Percentiles rank a stretch among this genome's conserved stretches.
Evolutionary conservation across 2,113 vertebrate species (phyloP).

Genomic region (Geococcyx californianus): DNA sequence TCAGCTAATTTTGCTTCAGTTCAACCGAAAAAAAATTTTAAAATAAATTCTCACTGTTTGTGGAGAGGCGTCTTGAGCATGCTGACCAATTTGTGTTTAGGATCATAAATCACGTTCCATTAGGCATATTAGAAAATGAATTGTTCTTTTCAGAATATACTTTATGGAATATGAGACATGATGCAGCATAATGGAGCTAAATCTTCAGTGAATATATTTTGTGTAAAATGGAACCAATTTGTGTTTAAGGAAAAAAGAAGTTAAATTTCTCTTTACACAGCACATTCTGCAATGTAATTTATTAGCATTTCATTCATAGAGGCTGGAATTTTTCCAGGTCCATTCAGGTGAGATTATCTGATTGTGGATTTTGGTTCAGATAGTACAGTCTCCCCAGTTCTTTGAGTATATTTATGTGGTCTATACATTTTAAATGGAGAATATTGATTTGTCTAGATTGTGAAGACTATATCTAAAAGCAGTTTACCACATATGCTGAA

Average conservation of each 20-base stretch:
- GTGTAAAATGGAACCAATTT: not conserved
- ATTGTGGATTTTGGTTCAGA: conserved; percentile 27
- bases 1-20: not conserved
- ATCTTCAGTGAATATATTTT: not conserved
- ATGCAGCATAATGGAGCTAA: not conserved
- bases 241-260: not conserved
- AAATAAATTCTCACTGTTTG: not conserved
- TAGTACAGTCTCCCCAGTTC: not conserved
- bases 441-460: not conserved
- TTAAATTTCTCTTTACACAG: not conserved
- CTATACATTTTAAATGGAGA: not conserved
- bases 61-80: not conserved
- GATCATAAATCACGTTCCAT: conserved; percentile 45
- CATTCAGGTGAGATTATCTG: not conserved
- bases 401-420: not conserved
- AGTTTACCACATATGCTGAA: not conserved
- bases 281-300: not conserved
- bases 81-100: conserved; percentile 32
- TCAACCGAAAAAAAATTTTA: not conserved
- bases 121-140: conserved; percentile 43
- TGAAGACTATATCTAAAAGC: not conserved
- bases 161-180: conserved; percentile 7
- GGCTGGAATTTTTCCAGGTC: conserved; percentile 38
- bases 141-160: not conserved
- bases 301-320: not conserved